Evolutionary conservation across 2,888 invertebrate species (phyloP), one percentile per base, ranked within the genome.

Genomic region (Agonopterix alstromeriana): DNA sequence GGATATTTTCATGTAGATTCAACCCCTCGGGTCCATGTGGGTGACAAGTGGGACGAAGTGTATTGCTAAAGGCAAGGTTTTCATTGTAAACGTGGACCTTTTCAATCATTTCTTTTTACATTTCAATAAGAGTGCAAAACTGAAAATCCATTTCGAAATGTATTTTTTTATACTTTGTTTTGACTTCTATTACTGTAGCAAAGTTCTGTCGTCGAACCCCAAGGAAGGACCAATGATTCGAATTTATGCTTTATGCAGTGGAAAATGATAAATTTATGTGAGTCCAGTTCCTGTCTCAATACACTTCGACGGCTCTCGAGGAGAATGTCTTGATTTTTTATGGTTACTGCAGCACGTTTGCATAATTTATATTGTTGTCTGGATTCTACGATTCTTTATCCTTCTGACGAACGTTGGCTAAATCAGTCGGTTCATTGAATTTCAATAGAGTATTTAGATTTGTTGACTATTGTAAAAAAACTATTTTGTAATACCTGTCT

Each of bases 241-340:
- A 82, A 81, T 83, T 84, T 84, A 81, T 77, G 87, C 81, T 87
- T 87, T 85, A 87, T 87, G 85, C 85, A 82, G 80, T 79, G 87
- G 87, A 88, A 88, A 87, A 87, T 86, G 71, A 88, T 81, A 87
- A 86, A 87, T 88, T 86, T 86, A 87, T 82, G 77, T 63, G 59
- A 67, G 86, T 82, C 85, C 86, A 84, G 85, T 80, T 84, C 84
- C 84, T 77, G 72, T 65, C 63, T 57, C 72, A 63, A 77, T 42
- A 74, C 73, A 74, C 68, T 70, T 59, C 62, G 65, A 63, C 63
- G 61, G 67, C 69, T 74, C 65, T 61, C 56, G 61, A 59, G 67
- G 66, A 73, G 65, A 71, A 67, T 65, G 63, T 71, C 75, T 68
- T 75, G 73, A 76, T 77, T 84, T 76, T 84, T 85, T 83, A 86